Evolutionary conservation across 2,797 vertebrate species (phyloP).

Genomic region (Hydrolagus colliei): DNA sequence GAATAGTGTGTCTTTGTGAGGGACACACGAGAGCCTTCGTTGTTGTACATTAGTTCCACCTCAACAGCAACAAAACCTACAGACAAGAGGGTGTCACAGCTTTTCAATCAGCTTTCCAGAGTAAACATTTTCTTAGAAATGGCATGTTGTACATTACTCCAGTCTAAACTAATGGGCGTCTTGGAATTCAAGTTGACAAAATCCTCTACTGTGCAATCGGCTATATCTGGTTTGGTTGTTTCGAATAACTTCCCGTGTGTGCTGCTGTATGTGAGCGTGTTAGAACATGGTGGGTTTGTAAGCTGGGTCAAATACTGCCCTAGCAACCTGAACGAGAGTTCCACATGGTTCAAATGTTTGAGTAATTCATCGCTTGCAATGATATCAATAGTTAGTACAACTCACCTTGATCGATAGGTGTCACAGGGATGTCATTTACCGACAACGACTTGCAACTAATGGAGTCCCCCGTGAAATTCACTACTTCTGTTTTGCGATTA

Average conservation of each 20-base stretch:
- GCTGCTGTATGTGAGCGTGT: not conserved
- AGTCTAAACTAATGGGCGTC: not conserved
- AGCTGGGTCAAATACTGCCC: not conserved
- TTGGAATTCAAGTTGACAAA: not conserved
- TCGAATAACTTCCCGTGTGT: not conserved
- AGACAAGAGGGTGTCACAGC: conserved; percentile 15
- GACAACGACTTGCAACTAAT: conserved; percentile 56
- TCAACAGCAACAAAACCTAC: conserved; percentile 79
- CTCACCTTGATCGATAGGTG: conserved; percentile 71
- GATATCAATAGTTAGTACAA: not conserved
- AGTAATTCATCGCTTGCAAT: not conserved
- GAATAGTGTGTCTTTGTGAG: conserved; percentile 74
- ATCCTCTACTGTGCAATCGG: not conserved
- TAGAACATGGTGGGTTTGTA: not conserved
- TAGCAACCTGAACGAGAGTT: too few species aligned
- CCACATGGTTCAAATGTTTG: not conserved
- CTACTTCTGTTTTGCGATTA: not conserved
- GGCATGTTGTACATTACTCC: not conserved
- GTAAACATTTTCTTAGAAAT: not conserved
- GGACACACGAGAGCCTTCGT: conserved; percentile 50
- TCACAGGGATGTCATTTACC: conserved; percentile 58
- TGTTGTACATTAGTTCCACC: conserved; percentile 60
- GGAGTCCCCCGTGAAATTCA: conserved; percentile 31
- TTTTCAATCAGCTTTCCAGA: not conserved
- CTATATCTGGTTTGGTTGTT: not conserved